Evolutionary conservation across 2,888 invertebrate genomes (phyloP), one percentile per base, ranked within the genome.

Genomic region (Gonocerus acuteangulatus): DNA sequence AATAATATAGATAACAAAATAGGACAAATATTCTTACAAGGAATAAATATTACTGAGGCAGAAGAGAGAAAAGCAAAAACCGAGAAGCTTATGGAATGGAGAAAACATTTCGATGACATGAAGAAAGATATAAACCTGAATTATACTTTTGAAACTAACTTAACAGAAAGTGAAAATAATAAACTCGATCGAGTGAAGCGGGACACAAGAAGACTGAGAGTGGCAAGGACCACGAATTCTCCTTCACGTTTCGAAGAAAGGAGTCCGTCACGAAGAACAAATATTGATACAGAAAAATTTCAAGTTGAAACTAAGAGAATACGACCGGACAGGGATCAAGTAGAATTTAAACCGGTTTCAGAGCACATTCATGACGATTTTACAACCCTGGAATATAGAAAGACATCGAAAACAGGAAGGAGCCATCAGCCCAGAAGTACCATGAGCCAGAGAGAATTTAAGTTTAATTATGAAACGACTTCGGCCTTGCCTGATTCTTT

Each of bases 311-410:
- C n/a, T 18, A 44, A 32, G 2, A 57, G 47, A 47, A 18, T 2
- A 19, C 22, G 45, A 45, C 19, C 45, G 11, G 39, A 2, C 2
- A 44, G 42, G 32, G 15, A 18, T 11, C 32, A 11, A n/a, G 39
- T 13, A 2, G 45, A 44, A 11, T 39, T 36, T 7, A 61, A 57
- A 23, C 61, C 61, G 4, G 61, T 61, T 16, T 57, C 48, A 1
- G 61, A 61, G 48, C 22, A 22, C 19, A 57, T 61, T n/a, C 56
- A 61, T 27, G 32, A 44, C 7, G 61, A 61, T 16, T 16, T 48
- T 7, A 61, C 61, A 23, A 61, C 61, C 13, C 16, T 51, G 16
- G 61, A 56, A 42, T 61, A 61, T 34, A 48, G 57, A 36, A 44
- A n/a, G 49, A 22, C 54, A 15, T 39, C 61, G 1, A 42, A 16